Base-by-base conservation (phyloP, 2,113 vertebrate species). In the Nothobranchius furzeri region DNA sequence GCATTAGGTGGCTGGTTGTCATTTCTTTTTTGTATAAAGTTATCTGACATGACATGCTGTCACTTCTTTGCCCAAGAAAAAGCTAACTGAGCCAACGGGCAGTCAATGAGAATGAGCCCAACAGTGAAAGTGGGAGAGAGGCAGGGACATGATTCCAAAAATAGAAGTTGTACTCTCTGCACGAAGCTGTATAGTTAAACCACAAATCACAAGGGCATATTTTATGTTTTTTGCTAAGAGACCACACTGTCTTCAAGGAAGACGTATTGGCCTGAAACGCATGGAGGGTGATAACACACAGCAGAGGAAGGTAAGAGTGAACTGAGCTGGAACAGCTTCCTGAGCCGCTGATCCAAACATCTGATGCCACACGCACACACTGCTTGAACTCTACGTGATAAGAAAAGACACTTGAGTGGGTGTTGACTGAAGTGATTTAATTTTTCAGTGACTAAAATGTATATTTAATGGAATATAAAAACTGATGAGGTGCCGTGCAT, bases 191-290 rank as follows among this genome's bases (percentile, higher is more conserved):
- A 43, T 10, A 43, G 7, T 43, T 43, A 12, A 3, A 45, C 43
- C 43, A 45, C 69, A 81, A 73, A 71, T 64, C 53, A 60, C 75
- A 83, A 36, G 64, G 48, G 70, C 68, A 55, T 53, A 67, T 79
- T 75, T 30, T 56, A 20, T 60, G 59, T 75, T 78, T 82, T 70
- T 69, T 10, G 25, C 68, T 45, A 30, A 51, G 42, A 77, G 80
- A 61, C 78, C 76, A 70, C 25, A 20, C 48, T 4, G 45, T 51
- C 73, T 46, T 73, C 64, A 72, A 53, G 42, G 64, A 45, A 67
- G 57, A 80, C 24, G 63, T 30, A 4, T 48, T 65, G 52, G 71
- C 35, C 68, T 72, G 57, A 17, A 24, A 49, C 63, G 64, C 76
- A 56, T 52, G 24, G 68, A 42, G 64, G 60, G 68, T 50, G 70